Conservation (phyloP, 2,888 invertebrate species). For the Sthenelais limicola region DNA sequence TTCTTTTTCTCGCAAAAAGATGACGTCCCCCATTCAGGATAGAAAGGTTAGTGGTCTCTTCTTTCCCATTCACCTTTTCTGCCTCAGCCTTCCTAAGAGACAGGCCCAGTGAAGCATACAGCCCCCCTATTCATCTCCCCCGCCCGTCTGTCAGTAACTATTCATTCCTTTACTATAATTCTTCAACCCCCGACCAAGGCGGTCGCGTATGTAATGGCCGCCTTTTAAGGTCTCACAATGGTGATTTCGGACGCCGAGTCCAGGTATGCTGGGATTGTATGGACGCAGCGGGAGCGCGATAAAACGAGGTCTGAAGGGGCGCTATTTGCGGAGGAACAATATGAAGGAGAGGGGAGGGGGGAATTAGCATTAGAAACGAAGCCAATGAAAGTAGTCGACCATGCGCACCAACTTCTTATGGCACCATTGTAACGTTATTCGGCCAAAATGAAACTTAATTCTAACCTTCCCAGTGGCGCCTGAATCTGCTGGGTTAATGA, state of each 20-base stretch:
- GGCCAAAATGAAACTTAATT: no score
- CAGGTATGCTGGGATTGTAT: conserved; percentile 25
- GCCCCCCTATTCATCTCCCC: background rate
- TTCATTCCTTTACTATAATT: conserved; percentile 26
- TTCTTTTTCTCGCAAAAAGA: no score
- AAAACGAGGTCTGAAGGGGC: no score
- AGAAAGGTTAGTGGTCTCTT: no score
- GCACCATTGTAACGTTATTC: no score
- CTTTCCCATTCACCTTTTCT: no score
- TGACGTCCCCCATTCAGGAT: no score
- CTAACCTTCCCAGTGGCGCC: no score
- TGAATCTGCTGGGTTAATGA: no score
- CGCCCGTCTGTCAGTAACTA: conserved; percentile 27
- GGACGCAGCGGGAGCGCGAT: conserved; percentile 12
- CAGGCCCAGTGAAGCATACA: conserved; percentile 24
- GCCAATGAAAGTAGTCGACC: background rate
- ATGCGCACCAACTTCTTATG: no score
- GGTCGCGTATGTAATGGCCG: conserved; percentile 19
- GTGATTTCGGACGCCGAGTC: conserved; percentile 11
- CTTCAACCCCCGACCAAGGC: conserved; percentile 23
- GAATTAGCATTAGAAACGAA: conserved; percentile 8
- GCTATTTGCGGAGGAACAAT: no score
- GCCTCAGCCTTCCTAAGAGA: conserved; percentile 14
- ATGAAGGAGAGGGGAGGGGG: background rate
- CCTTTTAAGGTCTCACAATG: conserved; percentile 27